Evolutionary conservation across 2,113 vertebrate genomes (phyloP).

Genomic region (Zapus hudsonius): DNA sequence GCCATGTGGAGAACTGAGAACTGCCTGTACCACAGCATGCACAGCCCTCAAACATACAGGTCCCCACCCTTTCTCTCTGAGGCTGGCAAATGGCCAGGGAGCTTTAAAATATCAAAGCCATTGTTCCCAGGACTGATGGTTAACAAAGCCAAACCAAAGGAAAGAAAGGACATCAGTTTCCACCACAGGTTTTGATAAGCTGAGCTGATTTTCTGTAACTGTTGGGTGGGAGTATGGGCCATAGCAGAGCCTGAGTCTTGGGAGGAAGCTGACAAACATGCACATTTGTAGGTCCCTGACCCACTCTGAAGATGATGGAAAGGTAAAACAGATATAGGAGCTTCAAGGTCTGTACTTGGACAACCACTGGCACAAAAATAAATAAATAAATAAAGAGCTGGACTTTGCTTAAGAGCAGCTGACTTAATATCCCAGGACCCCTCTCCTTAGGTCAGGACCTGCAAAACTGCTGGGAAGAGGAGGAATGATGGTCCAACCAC

Average conservation of each 20-base stretch:
- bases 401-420: background rate
- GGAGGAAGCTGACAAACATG: background rate
- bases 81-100: background rate
- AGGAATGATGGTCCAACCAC: accelerated
- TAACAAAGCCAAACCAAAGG: background rate
- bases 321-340: background rate
- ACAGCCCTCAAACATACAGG: accelerated
- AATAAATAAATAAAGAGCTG: background rate
- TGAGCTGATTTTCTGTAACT: background rate
- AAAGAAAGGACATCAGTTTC: background rate
- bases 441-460: background rate
- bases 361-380: too few species aligned
- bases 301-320: background rate
- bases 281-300: background rate
- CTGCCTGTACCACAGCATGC: accelerated
- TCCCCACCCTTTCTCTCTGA: background rate
- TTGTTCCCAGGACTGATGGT: background rate
- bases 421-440: background rate
- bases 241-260: background rate
- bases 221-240: background rate
- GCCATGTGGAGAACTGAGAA: background rate
- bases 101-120: background rate
- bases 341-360: background rate
- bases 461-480: background rate
- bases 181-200: background rate